These are phyloP conservation scores for Albula goreensis DNA, from an alignment of 2,113 vertebrate species.

Conservation along the genomic window DNA sequence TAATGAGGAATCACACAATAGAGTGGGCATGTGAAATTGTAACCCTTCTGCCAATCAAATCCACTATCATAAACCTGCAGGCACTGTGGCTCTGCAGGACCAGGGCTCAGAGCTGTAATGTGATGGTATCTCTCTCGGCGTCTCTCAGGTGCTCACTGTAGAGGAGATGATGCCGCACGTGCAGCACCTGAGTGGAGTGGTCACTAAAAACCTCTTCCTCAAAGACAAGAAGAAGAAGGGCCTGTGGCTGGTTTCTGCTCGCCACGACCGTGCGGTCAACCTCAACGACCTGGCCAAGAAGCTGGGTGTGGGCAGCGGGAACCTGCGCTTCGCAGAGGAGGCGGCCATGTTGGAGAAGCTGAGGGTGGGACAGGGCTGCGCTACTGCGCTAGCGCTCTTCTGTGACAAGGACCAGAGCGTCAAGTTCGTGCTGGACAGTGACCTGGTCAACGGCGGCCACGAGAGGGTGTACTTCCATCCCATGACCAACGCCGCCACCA, in stretches of 20 bases:
- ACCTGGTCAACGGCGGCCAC: constrained; percentile 77
- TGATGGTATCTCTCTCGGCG: constrained; percentile 40
- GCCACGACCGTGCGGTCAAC: constrained; percentile 82
- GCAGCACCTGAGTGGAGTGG: constrained; percentile 76
- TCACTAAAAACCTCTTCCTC: constrained; percentile 91
- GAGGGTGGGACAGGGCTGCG: constrained; percentile 84
- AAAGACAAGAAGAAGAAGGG: constrained; percentile 94
- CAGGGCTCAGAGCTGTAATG: too few relatives aligned
- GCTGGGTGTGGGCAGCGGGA: constrained; percentile 82
- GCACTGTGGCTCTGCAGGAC: too few relatives aligned
- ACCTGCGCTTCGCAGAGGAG: constrained; percentile 88
- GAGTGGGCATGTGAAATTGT: too few relatives aligned
- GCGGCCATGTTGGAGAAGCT: constrained; percentile 84
- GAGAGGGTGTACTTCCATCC: constrained; percentile 86
- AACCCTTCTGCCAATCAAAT: too few relatives aligned
- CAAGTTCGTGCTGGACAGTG: constrained; percentile 80
- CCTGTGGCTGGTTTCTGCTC: constrained; percentile 83
- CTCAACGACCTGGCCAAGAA: constrained; percentile 88
- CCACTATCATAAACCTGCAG: too few relatives aligned
- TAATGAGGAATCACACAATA: too few relatives aligned
- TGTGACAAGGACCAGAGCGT: constrained; percentile 77
- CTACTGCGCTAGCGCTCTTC: constrained; percentile 83
- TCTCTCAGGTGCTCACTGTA: constrained; percentile 84
- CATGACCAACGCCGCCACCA: constrained; percentile 86
- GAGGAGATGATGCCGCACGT: constrained; percentile 95